Conservation (phyloP, 2,797 vertebrate genomes). For the Podarcis lilfordi region DNA sequence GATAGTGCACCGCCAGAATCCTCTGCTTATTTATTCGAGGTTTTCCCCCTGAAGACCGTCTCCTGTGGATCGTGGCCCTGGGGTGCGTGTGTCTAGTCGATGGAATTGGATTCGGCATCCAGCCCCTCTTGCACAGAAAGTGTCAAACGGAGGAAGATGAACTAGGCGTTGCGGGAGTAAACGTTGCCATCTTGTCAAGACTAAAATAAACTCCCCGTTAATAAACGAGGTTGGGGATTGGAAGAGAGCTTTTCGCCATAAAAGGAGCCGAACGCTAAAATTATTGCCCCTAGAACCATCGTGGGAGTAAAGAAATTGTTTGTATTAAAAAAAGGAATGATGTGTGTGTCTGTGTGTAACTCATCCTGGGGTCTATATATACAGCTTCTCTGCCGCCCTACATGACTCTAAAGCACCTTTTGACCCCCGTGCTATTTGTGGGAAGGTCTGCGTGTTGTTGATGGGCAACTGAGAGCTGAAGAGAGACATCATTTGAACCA, state of each 20-base stretch:
- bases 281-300: not conserved
- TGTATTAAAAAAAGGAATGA: not conserved
- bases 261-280: conserved; percentile 21
- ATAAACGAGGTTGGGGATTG: conserved; percentile 7
- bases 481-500: not conserved
- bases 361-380: not conserved
- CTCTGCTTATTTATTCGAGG: too few species aligned
- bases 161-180: not conserved
- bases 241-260: conserved; percentile 2
- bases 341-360: too few species aligned
- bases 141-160: not conserved
- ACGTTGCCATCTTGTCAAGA: not conserved
- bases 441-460: too few species aligned
- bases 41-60: too few species aligned
- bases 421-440: not conserved
- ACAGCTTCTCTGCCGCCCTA: not conserved
- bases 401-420: not conserved
- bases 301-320: not conserved
- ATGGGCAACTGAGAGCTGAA: not conserved
- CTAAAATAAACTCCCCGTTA: conserved; percentile 36
- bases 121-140: not conserved
- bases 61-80: not conserved
- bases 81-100: too few species aligned
- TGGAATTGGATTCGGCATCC: too few species aligned
- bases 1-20: too few species aligned